These are phyloP conservation scores for Drosophila ananassae DNA, from an alignment of 1,140 invertebrate species.

Conservation along the genomic window DNA sequence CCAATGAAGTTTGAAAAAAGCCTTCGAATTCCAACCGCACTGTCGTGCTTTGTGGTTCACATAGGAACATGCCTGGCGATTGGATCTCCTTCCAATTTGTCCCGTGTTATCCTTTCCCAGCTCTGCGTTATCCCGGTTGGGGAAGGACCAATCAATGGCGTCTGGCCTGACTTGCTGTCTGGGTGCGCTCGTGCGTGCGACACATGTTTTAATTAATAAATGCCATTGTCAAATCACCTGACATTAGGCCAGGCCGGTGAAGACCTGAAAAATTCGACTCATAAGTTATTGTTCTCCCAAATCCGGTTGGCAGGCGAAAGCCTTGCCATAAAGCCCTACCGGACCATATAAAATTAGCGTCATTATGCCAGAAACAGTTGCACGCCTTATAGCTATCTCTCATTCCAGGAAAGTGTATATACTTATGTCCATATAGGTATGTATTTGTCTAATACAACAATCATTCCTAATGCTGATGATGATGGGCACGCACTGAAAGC, in stretches of 20 bases:
- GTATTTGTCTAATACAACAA: conserved; percentile 66
- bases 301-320: conserved; percentile 9
- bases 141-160: conserved; percentile 66
- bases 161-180: conserved; percentile 30
- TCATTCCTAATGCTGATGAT: conserved; percentile 79
- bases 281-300: conserved; percentile 56
- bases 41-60: conserved; percentile 13
- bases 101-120: conserved; percentile 11
- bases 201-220: conserved; percentile 82
- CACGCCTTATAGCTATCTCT: conserved; percentile 23
- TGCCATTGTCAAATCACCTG: conserved; percentile 78
- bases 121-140: conserved; percentile 29
- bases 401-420: neutral
- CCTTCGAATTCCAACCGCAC: neutral
- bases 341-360: conserved; percentile 65
- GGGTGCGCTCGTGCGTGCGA: conserved; percentile 55
- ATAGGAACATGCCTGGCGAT: conserved; percentile 1
- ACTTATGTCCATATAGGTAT: conserved; percentile 4
- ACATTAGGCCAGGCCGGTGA: conserved; percentile 52
- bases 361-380: conserved; percentile 70
- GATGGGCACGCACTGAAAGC: conserved; percentile 74
- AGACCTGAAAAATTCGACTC: conserved; percentile 67
- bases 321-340: conserved; percentile 5
- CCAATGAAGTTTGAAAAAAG: neutral
- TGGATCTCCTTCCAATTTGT: conserved; percentile 1